Evolutionary conservation across 2,113 vertebrate genomes (phyloP), one percentile per base, ranked within the genome.

Genomic region (Serilophus lunatus): DNA sequence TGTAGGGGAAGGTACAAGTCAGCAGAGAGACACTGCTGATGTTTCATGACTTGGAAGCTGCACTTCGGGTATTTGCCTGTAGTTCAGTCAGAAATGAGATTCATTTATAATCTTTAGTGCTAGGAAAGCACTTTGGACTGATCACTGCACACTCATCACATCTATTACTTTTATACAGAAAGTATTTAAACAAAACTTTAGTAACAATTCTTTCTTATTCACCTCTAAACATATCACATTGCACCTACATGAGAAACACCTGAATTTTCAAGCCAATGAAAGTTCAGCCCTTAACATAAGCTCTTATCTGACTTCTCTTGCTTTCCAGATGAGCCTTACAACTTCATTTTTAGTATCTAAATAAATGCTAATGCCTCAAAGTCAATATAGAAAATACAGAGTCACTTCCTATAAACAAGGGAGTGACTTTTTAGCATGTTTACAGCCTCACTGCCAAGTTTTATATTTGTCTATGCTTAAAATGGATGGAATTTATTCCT

Each of bases 401-500:
- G 33, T 74, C 47, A 66, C 26, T 80, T 88, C 57, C n/a, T 71
- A 44, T 22, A 68, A 93, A 80, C 22, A 74, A 56, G 7, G 2
- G 60, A 65, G 8, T 71, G 54, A 74, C 16, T 88, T 90, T 7
- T 86, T 45, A 71, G 60, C 56, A 64, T 49, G 40, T 68, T 96
- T 90, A 72, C 49, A 70, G 40, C 60, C 40, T 47, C 47, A 31
- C 3, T 72, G 49, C 36, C 64, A 86, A 64, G 51, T 80, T 93
- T 93, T 86, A 33, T 68, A 92, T 81, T 94, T 86, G 47, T 79
- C 86, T 65, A 13, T 0, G 2, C 82, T 86, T 90, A 53, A 90
- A 92, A 90, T 60, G 82, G 53, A 64, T 86, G 92, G 93, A 88
- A 96, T 96, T 96, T 86, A 92, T 65, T 96, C 76, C 94, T 90